These are phyloP conservation scores for Ophion costatus DNA, from an alignment of 2,888 invertebrate genomes.

Conservation along the genomic window DNA sequence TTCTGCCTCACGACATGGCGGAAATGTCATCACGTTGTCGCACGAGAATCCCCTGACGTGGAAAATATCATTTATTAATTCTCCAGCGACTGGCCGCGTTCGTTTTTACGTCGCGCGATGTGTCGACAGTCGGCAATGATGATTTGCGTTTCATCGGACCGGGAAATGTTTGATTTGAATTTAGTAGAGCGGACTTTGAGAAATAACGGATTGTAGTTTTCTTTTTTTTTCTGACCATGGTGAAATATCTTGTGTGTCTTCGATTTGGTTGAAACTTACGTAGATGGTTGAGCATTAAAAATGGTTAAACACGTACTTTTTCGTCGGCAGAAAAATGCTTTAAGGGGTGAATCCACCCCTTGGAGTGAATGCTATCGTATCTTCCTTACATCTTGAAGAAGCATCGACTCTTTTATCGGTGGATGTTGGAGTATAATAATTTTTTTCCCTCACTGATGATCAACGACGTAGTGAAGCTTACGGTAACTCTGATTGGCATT, in stretches of 20 bases:
- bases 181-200: background rate
- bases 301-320: too few species aligned
- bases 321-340: too few species aligned
- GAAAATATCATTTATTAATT: conserved; percentile 45
- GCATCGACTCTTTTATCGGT: background rate
- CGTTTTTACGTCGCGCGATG: background rate
- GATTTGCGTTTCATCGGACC: background rate
- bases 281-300: too few species aligned
- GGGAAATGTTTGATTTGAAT: background rate
- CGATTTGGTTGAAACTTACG: too few species aligned
- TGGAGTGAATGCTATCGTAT: too few species aligned
- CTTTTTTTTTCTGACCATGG: too few species aligned
- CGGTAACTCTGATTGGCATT: too few species aligned
- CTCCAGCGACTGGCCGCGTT: background rate
- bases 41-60: conserved; percentile 23
- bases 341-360: too few species aligned
- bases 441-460: background rate
- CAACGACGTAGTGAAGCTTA: background rate
- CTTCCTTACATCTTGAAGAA: too few species aligned
- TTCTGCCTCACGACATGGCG: conserved; percentile 29
- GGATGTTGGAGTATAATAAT: too few species aligned
- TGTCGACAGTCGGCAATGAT: conserved; percentile 4
- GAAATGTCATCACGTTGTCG: conserved; percentile 57
- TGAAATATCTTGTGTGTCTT: too few species aligned
- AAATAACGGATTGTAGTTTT: background rate